phyloP scores from a whole-genome alignment of 2,113 vertebrate genomes.

The Lepidothrix coronata region DNA sequence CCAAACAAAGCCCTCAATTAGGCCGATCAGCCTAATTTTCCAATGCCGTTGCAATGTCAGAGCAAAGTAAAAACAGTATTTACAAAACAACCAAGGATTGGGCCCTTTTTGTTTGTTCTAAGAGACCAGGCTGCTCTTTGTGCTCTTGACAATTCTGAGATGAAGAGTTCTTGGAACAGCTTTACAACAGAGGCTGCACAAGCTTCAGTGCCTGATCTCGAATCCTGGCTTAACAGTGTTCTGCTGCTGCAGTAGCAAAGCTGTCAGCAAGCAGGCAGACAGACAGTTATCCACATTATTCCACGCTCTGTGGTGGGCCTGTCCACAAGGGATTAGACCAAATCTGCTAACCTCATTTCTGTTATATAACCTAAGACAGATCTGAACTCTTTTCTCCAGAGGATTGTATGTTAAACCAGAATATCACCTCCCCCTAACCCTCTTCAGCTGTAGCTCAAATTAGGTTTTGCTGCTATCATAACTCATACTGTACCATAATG shows the following conservation, averaged over 20 bases:
- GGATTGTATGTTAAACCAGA: constrained; percentile 37
- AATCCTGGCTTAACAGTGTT: background rate
- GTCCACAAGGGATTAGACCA: constrained; percentile 44
- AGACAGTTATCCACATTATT: constrained; percentile 22
- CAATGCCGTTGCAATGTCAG: background rate
- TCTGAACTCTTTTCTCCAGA: constrained; percentile 27
- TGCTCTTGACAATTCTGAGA: background rate
- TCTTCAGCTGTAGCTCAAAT: constrained; percentile 41
- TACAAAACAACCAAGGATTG: background rate
- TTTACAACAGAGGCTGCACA: background rate
- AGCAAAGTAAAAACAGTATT: background rate
- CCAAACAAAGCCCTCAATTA: background rate
- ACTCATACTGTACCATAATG: background rate
- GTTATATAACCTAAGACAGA: constrained; percentile 53
- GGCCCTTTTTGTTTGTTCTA: background rate
- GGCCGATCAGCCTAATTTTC: background rate
- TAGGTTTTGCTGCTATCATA: constrained; percentile 21
- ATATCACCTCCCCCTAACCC: constrained; percentile 3
- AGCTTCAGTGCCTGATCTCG: background rate
- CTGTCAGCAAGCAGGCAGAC: background rate
- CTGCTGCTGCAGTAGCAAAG: background rate
- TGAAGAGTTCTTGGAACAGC: background rate
- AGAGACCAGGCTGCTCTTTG: background rate
- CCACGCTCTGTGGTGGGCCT: constrained; percentile 54
- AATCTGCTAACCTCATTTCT: constrained; percentile 66